Evolutionary conservation across 2,797 vertebrate genomes (phyloP), one percentile per base, ranked within the genome.

Genomic region (Enteromius radiatus): DNA sequence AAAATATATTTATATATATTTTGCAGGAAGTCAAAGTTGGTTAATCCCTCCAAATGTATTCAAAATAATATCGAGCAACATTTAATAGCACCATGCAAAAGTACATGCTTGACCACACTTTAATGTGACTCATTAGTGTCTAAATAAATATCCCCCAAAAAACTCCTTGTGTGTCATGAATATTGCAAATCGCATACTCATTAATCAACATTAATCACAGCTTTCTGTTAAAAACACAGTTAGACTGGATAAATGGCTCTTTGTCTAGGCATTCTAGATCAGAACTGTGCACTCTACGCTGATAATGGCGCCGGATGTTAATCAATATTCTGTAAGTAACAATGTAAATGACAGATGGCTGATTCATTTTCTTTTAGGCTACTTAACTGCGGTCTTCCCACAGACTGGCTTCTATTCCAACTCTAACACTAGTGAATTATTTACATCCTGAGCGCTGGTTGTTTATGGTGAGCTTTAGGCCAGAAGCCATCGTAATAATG

Each of bases 261-360:
- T 36, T 10, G 17, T 61, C 11, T 26, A 31, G 26, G 59, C 19
- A 15, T 23, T 78, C 52, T 23, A 67, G 31, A 33, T 67, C 19
- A 78, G 47, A 68, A 41, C 8, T 26, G 15, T 67, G 12, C n/a
- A 26, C 2, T 79, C 67, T 80, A 54, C 49, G 61, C 33, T 56
- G 36, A 59, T 19, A 76, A 41, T 41, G 52, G 14, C n/a, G 43
- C 26, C 8, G 26, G 26, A 8, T 23, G 19, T 15, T 80, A 33
- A 73, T 80, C 38, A 19, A 71, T 70, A 61, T 33, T 15, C 23
- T 56, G 52, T 80, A 45, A 71, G 69, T 70, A 71, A 59, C 52
- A 31, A 59, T 59, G 52, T 26, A 73, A 63, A 63, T 6, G 10
- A 26, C 19, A 33, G 21, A 26, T 31, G 65, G 4, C 67, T 45